A percentile compares a stretch with the other conserved stretches of the same genome.
These are phyloP conservation scores for Acheta domesticus DNA, from an alignment of 2,888 invertebrate species.

Conservation along the genomic window DNA sequence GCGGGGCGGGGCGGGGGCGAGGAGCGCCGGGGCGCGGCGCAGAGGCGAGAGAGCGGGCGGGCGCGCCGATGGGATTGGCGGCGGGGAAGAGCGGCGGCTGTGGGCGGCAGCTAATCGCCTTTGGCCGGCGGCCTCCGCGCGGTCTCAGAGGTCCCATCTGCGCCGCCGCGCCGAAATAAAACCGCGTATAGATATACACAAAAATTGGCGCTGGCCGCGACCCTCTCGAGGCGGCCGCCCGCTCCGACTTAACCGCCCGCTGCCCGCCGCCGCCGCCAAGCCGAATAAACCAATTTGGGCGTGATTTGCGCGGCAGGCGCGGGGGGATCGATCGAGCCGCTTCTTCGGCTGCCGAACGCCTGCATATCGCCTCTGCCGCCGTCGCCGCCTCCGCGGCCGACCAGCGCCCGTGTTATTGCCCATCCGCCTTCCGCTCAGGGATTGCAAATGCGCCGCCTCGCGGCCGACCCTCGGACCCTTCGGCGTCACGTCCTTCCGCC, in stretches of 20 bases:
- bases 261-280: background rate
- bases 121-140: background rate
- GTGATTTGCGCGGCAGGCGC: background rate
- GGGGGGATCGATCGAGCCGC: background rate
- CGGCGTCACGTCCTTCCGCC: background rate
- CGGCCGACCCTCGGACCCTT: background rate
- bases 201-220: slow-evolving; percentile 3
- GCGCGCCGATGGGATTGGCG: too few relatives aligned
- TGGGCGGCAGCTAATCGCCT: slow-evolving; percentile 9
- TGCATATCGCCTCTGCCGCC: too few relatives aligned
- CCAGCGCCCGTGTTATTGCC: background rate
- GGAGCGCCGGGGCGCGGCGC: too few relatives aligned
- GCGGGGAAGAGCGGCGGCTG: background rate
- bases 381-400: background rate
- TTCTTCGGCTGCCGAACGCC: background rate
- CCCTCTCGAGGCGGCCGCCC: background rate
- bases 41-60: too few relatives aligned
- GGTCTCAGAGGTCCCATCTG: background rate
- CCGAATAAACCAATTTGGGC: background rate
- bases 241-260: too few relatives aligned
- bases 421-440: background rate
- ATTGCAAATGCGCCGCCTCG: background rate
- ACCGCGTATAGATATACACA: background rate
- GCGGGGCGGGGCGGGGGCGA: too few relatives aligned
- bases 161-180: background rate